Evolutionary conservation across 2,888 invertebrate species (phyloP).

Genomic region (Macrosiphum euphorbiae): DNA sequence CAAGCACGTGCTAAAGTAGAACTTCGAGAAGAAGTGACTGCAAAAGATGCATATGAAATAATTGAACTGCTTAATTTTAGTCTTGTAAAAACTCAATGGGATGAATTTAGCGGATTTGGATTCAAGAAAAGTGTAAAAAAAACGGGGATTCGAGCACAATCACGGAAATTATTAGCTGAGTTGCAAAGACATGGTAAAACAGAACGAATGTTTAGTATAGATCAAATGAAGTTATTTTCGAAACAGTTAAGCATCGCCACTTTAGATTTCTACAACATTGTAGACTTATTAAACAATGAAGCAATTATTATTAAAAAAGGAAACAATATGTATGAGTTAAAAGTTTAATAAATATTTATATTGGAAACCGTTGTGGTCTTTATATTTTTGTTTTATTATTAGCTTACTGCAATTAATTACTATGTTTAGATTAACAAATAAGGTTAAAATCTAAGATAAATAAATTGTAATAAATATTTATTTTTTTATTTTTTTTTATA

Average conservation of each 20-base stretch:
- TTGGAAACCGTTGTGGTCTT: neutral
- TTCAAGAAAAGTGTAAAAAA: constrained; percentile 55
- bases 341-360: constrained; percentile 23
- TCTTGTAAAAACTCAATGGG: constrained; percentile 82
- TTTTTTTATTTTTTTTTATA: neutral
- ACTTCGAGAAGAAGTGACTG: constrained; percentile 84
- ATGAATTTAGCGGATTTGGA: constrained; percentile 70
- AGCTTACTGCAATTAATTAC: neutral
- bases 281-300: constrained; percentile 58
- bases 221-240: constrained; percentile 54
- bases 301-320: constrained; percentile 60
- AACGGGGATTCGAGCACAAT: constrained; percentile 49
- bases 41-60: constrained; percentile 86
- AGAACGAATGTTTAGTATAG: constrained; percentile 34
- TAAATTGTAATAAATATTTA: neutral
- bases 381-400: neutral
- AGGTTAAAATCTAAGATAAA: neutral
- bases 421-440: neutral
- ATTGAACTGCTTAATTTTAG: constrained; percentile 87
- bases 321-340: constrained; percentile 63
- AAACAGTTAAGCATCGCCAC: constrained; percentile 53
- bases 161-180: constrained; percentile 42
- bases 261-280: constrained; percentile 59
- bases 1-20: constrained; percentile 90
- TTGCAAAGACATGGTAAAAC: constrained; percentile 43